Base-by-base conservation (phyloP, 2,797 vertebrate genomes). In the Semotilus atromaculatus region DNA sequence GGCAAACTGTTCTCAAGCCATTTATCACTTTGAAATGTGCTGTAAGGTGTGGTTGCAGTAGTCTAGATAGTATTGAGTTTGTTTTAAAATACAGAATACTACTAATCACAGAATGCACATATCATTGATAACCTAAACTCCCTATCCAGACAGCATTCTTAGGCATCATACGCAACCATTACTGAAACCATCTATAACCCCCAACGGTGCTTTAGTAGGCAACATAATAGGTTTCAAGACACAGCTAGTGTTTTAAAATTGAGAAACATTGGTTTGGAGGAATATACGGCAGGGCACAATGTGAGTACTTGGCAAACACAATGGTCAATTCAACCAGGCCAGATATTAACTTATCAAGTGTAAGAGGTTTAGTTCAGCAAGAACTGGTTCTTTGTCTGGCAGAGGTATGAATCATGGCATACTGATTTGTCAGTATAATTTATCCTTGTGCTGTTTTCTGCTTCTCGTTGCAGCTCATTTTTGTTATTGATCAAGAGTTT, bases 281-380 rank as follows among this genome's bases (percentile, higher is more conserved):
- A 38, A 34, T 16, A 23, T 66, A 53, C 0, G 3, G 36, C 38
- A 66, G 23, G 38, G 48, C 31, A 77, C 73, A 68, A 43, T 77
- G n/a, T 34, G n/a, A 77, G 51, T 8, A 3, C 51, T 38, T 81
- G 48, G 21, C 55, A 71, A 81, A 40, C 38, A 84, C 64, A 84
- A 70, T 77, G 48, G 53, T 67, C 82, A 70, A 18, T 43, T 53
- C 73, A 77, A 43, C 62, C 66, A 16, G 31, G 51, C 48, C 73
- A 58, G 62, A 70, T 60, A 75, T 70, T 67, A 75, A 75, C 60
- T 83, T 75, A 83, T 67, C 51, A 70, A 67, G 45, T 4, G 7
- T 84, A 84, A 84, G 82, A 60, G 82, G 36, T 58, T 84, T 77
- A 84, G n/a, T 84, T 70, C 40, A 45, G 43, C 64, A 84, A 60